These are phyloP conservation scores for Peromyscus californicus DNA, from an alignment of 2,113 vertebrate genomes.

Conservation along the genomic window DNA sequence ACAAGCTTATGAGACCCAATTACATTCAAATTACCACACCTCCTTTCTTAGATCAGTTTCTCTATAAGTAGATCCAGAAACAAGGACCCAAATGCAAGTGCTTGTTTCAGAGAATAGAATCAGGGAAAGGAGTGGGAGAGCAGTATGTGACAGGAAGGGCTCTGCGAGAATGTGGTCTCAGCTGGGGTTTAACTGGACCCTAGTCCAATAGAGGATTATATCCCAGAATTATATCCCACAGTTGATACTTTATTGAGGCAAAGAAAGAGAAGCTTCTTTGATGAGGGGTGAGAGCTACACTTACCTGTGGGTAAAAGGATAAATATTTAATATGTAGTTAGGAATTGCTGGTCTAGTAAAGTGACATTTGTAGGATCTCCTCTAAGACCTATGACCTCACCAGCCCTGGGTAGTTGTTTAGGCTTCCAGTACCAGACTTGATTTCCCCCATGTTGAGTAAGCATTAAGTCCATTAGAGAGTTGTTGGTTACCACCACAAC, in stretches of 20 bases:
- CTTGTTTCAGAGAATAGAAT: accelerated
- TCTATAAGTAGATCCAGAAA: neutral
- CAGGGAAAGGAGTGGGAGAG: neutral
- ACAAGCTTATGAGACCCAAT: neutral
- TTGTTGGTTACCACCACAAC: neutral
- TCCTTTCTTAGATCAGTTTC: accelerated
- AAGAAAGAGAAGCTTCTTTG: neutral
- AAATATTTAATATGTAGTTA: neutral
- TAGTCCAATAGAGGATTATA: neutral
- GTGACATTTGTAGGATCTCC: no score
- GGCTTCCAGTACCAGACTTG: neutral
- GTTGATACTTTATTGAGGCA: neutral
- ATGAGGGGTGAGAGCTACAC: neutral
- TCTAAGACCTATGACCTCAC: neutral
- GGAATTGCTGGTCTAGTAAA: neutral
- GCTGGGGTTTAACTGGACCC: neutral
- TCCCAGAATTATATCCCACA: neutral
- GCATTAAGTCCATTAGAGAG: neutral
- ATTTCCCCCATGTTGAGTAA: neutral
- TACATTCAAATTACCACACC: neutral
- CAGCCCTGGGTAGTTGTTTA: neutral
- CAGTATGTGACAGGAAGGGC: neutral
- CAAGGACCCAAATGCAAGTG: neutral
- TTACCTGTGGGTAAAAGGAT: neutral
- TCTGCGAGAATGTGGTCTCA: neutral